Percentiles rank a stretch among this genome's conserved stretches.
phyloP scores from a whole-genome alignment of 2,113 vertebrate genomes.

The human (Homo sapiens) region DNA sequence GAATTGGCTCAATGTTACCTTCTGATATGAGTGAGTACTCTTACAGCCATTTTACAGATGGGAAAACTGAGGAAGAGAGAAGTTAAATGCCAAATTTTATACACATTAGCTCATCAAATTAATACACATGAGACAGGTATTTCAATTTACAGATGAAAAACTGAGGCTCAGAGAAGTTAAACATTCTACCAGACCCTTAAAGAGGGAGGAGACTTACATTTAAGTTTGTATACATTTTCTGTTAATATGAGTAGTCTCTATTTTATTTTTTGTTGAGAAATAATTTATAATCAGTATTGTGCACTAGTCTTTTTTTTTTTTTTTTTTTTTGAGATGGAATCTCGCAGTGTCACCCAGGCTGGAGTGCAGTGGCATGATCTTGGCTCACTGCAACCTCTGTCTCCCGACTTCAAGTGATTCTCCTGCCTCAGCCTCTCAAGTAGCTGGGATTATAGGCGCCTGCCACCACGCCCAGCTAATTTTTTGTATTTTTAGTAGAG shows the following conservation, averaged over 20 bases:
- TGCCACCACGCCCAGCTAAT: no score
- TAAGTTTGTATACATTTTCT: not conserved
- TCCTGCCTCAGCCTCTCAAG: no score
- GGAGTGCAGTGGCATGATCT: no score
- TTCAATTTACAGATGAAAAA: not conserved
- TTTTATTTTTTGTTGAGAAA: constrained; percentile 7
- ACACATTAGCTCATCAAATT: not conserved
- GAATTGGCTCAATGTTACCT: not conserved
- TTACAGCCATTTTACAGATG: not conserved
- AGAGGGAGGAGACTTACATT: not conserved
- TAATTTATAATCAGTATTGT: not conserved
- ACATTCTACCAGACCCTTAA: not conserved
- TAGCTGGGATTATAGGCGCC: no score
- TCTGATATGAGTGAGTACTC: not conserved
- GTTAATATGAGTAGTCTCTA: not conserved
- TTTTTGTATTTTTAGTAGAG: no score
- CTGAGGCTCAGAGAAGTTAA: constrained; percentile 3
- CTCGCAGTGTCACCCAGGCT: no score
- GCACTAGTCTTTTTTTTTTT: not conserved
- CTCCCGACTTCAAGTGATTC: no score
- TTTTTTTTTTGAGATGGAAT: no score
- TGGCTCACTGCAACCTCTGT: no score
- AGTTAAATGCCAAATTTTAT: not conserved
- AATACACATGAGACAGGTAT: not conserved
- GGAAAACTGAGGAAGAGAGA: not conserved